Evolutionary conservation across 2,888 invertebrate genomes (phyloP).

Genomic region (Clivina fossor): DNA sequence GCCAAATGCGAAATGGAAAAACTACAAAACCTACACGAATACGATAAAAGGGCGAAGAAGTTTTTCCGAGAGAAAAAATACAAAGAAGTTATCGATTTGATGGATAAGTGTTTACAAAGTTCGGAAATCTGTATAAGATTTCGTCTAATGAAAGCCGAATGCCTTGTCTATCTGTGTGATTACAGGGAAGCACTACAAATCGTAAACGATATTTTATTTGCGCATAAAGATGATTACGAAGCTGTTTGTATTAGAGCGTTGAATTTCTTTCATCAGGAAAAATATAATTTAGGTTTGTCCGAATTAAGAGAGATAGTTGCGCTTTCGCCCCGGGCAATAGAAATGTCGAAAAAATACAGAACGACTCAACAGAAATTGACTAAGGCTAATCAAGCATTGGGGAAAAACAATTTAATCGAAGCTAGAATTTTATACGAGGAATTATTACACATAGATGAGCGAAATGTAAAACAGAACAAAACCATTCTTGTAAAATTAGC

Average conservation of each 20-base stretch:
- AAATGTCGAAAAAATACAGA: constrained; percentile 19
- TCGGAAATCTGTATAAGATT: constrained; percentile 23
- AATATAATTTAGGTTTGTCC: constrained; percentile 20
- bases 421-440: constrained; percentile 14
- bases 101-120: constrained; percentile 23
- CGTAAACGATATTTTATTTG: constrained; percentile 26
- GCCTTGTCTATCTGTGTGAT: constrained; percentile 20
- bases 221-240: constrained; percentile 27
- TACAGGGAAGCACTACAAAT: constrained; percentile 6
- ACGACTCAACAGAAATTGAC: constrained; percentile 1
- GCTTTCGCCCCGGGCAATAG: constrained; percentile 7
- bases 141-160: constrained; percentile 19
- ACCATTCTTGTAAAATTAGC: constrained; percentile 9
- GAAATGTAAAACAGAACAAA: constrained; percentile 15
- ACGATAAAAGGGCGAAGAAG: constrained; percentile 20
- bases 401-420: constrained; percentile 4
- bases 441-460: constrained; percentile 11
- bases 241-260: constrained; percentile 21
- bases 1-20: constrained; percentile 16
- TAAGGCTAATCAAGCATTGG: constrained; percentile 9
- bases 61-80: constrained; percentile 12
- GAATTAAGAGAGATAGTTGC: constrained; percentile 16
- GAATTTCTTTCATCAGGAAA: constrained; percentile 24
- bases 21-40: constrained; percentile 3
- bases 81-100: constrained; percentile 14